Evolutionary conservation across 1,140 invertebrate genomes (phyloP), one percentile per base, ranked within the genome.

Genomic region (Phortica variegata): DNA sequence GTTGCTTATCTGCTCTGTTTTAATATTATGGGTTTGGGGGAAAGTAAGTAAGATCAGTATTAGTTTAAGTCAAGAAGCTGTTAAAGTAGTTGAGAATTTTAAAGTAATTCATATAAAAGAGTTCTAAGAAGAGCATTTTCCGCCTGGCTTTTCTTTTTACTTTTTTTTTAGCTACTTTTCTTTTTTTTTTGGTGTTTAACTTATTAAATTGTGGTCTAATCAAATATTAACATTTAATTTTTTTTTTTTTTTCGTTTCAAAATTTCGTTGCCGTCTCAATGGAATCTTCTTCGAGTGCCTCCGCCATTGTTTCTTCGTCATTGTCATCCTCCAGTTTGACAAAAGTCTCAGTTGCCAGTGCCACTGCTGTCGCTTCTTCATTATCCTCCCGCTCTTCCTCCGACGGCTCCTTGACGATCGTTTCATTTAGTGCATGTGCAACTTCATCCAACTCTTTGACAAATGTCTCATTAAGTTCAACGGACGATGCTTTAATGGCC

Each of bases 1-100:
- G 77, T 71, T 74, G 65, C 63, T 77, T 81, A 60, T 83, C 82
- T 59, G n/a, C 12, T 7, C 15, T 33, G 2, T 21, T 38, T 15
- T 26, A 45, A 5, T 10, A 2, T 13, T 20, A 38, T 13, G 10
- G 37, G n/a, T 7, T 38, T 37, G 2, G 5, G 7, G 6, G 12
- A 12, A 9, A 45, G 12, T n/a, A 34, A 5, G 6, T 21, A 34
- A 45, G 15, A 20, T 7, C 9, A 42, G n/a, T n/a, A n/a, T n/a
- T n/a, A n/a, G n/a, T n/a, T n/a, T n/a, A n/a, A n/a, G n/a, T n/a
- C n/a, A n/a, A n/a, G n/a, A n/a, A n/a, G n/a, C n/a, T n/a, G n/a
- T n/a, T n/a, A n/a, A n/a, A n/a, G n/a, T n/a, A n/a, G n/a, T n/a
- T n/a, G n/a, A n/a, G n/a, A n/a, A n/a, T n/a, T n/a, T n/a, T n/a